Base-by-base conservation (phyloP, 1,140 invertebrate genomes). In the Zaprionus capensis region DNA sequence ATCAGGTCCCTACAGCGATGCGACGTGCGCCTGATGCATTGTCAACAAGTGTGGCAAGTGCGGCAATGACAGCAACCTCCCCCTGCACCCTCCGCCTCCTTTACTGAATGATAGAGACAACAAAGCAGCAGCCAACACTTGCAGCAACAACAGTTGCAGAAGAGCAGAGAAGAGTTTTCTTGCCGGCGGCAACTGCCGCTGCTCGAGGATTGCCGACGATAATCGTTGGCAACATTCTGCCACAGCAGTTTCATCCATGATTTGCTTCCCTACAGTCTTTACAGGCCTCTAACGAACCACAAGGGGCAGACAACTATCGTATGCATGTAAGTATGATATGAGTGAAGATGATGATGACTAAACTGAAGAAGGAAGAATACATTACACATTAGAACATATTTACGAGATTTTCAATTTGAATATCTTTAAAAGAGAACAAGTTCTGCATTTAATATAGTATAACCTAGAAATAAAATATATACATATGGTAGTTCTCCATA, bases 11-110 rank as follows among this genome's bases (percentile, higher is more conserved):
- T 55, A 51, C 44, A 67, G 69, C 69, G 22, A 64, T 36, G 59
- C 64, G 64, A 34, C 49, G 44, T 57, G 61, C 72, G 67, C 56
- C 66, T 77, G 73, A 65, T 76, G 78, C 69, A 82, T 82, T 82
- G 80, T 82, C 80, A 82, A 82, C 78, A 82, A 82, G 80, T 82
- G 80, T 64, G 55, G 44, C 49, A 74, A 62, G 55, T 62, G 67
- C 64, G 20, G 31, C 63, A 56, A 57, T 58, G 65, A 57, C 65
- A 67, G 53, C 24, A 56, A 26, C 17, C 6, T 26, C 20, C 14
- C 66, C 44, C 34, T 20, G 2, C 11, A 15, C 15, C 11, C 7
- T 7, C 46, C 20, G 24, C 24, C 24, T 26, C 12, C 22, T 4
- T 22, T 5, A 5, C 20, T 22, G 46, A n/a, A 46, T n/a, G 46